Evolutionary conservation across 2,888 invertebrate genomes (phyloP), one percentile per base, ranked within the genome.

Genomic region (Protodeltote pygarga): DNA sequence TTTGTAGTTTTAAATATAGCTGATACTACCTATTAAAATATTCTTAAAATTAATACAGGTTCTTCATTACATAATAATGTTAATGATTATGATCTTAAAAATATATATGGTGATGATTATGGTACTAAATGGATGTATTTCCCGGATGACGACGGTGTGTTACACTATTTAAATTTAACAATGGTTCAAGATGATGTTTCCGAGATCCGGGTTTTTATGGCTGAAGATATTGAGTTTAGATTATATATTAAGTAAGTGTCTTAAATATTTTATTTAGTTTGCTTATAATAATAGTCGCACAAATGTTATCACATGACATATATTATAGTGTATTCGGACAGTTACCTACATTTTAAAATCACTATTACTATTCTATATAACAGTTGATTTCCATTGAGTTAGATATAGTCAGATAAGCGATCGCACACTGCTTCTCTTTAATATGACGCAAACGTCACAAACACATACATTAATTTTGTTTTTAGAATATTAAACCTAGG

Each of bases 81-180:
- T n/a, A n/a, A n/a, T n/a, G n/a, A n/a, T 9, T 33, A 13, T n/a
- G 33, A 42, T 9, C 37, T 39, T 27, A 31, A 17, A 33, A 60
- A 47, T 27, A 27, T 45, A 25, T 71, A 78, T 35, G 72, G 71
- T 51, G 74, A 65, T 8, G 77, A 66, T n/a, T 90, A 87, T 62
- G 92, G 92, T 17, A 79, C 67, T 2, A 78, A 86, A 23, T 92
- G 87, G 85, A 81, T 93, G 46, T 86, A 85, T 57, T 84, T 92
- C 42, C 89, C 90, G 1, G 88, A 89, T 23, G 87, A 86, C 6
- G 76, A 91, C 39, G 89, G 81, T 1, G 57, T 71, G 8, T 79
- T 83, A 2, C 79, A 79, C 54, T 74, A 71, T 33, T 70, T 81
- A 33, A 77, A 77, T 41, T 67, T 87, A 23, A 72, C 72, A 11